phyloP scores from a whole-genome alignment of 2,797 vertebrate species.

The Amphiprion clarkii region DNA sequence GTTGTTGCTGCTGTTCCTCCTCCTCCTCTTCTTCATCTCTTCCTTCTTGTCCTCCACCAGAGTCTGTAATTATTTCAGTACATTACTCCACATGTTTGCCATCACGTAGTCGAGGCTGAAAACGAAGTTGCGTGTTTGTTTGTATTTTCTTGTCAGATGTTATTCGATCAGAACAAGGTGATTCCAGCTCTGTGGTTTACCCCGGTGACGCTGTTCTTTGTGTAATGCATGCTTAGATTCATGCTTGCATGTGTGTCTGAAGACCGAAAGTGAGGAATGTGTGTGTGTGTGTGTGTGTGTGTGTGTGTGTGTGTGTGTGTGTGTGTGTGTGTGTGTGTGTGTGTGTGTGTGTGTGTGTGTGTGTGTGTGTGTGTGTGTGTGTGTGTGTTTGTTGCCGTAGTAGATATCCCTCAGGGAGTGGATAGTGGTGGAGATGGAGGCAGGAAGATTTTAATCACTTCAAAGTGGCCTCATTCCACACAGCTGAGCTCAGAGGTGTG shows the following conservation, averaged over 20 bases:
- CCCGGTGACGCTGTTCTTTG: conserved; percentile 13
- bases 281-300: conserved; percentile 9
- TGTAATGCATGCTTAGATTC: conserved; percentile 5
- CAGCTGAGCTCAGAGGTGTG: conserved; percentile 76
- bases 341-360: conserved; percentile 9
- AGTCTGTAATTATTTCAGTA: background rate
- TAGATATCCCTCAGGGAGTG: conserved; percentile 69
- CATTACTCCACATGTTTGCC: conserved; percentile 9
- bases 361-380: conserved; percentile 14
- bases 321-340: conserved; percentile 12
- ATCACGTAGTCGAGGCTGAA: background rate
- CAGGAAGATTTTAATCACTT: conserved; percentile 76
- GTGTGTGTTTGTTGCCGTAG: conserved; percentile 68
- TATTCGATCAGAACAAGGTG: conserved; percentile 1
- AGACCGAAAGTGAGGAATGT: conserved; percentile 8
- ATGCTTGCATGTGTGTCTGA: background rate
- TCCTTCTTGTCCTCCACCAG: no score
- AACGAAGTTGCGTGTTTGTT: conserved; percentile 18
- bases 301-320: conserved; percentile 20
- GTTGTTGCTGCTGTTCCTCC: no score
- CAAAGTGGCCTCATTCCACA: conserved; percentile 80
- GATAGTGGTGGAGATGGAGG: conserved; percentile 59
- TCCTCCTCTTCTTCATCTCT: no score
- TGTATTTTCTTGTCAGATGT: conserved; percentile 31
- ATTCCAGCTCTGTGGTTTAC: conserved; percentile 25